Evolutionary conservation across 2,113 vertebrate genomes (phyloP), one percentile per base, ranked within the genome.

Genomic region (Bufo bufo): DNA sequence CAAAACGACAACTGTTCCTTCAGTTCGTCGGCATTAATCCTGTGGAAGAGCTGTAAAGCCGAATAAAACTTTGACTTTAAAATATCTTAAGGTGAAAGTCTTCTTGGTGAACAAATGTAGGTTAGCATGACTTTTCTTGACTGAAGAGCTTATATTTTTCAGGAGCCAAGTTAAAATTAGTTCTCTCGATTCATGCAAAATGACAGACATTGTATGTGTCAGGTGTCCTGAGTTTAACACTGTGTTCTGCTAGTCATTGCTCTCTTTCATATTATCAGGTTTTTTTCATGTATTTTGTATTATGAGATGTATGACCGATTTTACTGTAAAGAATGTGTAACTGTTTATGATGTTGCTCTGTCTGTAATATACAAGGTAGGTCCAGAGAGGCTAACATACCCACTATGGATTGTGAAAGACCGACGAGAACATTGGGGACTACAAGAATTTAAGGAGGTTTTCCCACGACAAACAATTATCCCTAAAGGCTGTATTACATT

Each of bases 1-100:
- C 91, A 92, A 91, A 89, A 90, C 13, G 92, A 86, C 89, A 94
- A 92, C 93, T 94, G 93, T 94, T 95, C 93, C 90, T 87, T 88
- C 75, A 87, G 77, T 77, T 65, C 85, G 84, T 82, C 90, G 82
- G 75, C 82, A 84, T 82, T 87, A 59, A 90, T 93, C 91, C 92
- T 90, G 71, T 50, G 72, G 85, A 90, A 91, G 91, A 92, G 91
- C 78, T 43, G 56, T 47, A 77, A 88, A 74, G 71, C 59, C 54
- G 49, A 77, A 88, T 13, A 49, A 88, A 86, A 65, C 59, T 65
- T 71, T 72, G 72, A 75, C 23, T 61, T 80, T 79, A 80, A 77
- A 77, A 77, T 74, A 33, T 84, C 49, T 58, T 20, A 69, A n/a
- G 47, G 58, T 84, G 17, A 33, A 49, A 52, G 58, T 82, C 47